These are phyloP conservation scores for Cladorhizidae sp. DNA, from an alignment of 37 sponge, comb jelly and placozoan genomes.

Conservation along the genomic window DNA sequence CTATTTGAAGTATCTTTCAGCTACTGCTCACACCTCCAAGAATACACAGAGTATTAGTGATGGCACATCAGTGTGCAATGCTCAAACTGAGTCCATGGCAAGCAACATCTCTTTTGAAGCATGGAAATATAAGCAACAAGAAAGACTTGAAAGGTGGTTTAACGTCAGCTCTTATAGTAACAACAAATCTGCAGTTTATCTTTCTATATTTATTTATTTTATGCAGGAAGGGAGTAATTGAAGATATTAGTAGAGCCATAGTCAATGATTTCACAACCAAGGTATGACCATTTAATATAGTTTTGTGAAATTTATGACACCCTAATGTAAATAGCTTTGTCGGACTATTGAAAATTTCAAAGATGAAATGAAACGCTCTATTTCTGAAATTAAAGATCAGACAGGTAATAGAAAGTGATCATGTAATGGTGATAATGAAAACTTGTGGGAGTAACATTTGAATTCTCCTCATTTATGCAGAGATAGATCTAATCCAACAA, in stretches of 20 bases:
- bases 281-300: background rate
- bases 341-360: background rate
- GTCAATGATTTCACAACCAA: background rate
- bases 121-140: slow-evolving; percentile 35
- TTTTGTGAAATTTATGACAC: background rate
- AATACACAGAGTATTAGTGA: background rate
- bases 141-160: slow-evolving; percentile 24
- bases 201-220: background rate
- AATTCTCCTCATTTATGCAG: too few species aligned
- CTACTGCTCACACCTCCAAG: background rate
- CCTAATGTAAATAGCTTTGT: background rate
- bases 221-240: background rate
- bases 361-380: slow-evolving; percentile 13
- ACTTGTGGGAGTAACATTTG: too few species aligned
- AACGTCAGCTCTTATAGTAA: background rate
- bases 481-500: too few species aligned
- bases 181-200: background rate
- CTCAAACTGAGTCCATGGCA: background rate
- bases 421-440: too few species aligned
- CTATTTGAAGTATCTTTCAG: slow-evolving; percentile 36
- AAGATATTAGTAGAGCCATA: too few species aligned
- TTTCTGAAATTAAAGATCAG: background rate
- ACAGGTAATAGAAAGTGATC: too few species aligned
- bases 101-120: slow-evolving; percentile 24
- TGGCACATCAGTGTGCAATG: slow-evolving; percentile 1